phyloP scores from a whole-genome alignment of 2,797 vertebrate species.

The Gastrophryne carolinensis region DNA sequence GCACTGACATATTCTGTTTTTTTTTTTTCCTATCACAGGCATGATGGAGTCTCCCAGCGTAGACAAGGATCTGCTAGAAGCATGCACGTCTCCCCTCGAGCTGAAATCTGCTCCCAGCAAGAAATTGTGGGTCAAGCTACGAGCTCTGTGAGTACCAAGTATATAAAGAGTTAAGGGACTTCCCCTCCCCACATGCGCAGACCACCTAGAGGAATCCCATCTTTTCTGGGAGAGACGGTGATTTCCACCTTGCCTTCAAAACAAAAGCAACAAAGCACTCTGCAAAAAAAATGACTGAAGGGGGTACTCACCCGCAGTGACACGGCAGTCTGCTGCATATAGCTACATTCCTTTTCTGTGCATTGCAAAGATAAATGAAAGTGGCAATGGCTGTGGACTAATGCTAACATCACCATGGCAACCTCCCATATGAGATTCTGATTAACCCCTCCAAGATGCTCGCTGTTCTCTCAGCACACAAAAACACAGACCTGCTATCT shows the following conservation, averaged over 20 bases:
- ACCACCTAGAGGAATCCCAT: conserved; percentile 48
- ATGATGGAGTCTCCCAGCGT: conserved; percentile 49
- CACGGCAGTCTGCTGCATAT: neutral
- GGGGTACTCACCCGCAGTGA: neutral
- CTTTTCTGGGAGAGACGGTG: conserved; percentile 16
- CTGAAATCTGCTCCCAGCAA: conserved; percentile 68
- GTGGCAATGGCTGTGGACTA: conserved; percentile 16
- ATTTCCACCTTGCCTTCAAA: conserved; percentile 25
- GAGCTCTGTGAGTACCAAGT: conserved; percentile 66
- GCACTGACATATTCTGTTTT: conserved; percentile 26
- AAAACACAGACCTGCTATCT: neutral
- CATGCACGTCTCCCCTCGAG: conserved; percentile 67
- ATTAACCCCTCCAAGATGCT: conserved; percentile 17
- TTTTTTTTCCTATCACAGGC: conserved; percentile 17
- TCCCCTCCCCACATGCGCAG: conserved; percentile 41
- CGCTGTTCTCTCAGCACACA: neutral
- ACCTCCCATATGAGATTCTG: conserved; percentile 33
- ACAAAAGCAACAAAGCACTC: conserved; percentile 8
- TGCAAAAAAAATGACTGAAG: neutral
- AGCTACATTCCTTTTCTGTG: conserved; percentile 4
- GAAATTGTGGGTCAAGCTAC: conserved; percentile 73
- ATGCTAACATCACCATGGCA: conserved; percentile 48
- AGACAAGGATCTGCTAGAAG: conserved; percentile 57
- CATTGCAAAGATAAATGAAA: conserved; percentile 24
- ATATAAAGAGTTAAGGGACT: conserved; percentile 42